Conservation (phyloP, 2,113 vertebrate genomes). For the Muntiacus reevesi region DNA sequence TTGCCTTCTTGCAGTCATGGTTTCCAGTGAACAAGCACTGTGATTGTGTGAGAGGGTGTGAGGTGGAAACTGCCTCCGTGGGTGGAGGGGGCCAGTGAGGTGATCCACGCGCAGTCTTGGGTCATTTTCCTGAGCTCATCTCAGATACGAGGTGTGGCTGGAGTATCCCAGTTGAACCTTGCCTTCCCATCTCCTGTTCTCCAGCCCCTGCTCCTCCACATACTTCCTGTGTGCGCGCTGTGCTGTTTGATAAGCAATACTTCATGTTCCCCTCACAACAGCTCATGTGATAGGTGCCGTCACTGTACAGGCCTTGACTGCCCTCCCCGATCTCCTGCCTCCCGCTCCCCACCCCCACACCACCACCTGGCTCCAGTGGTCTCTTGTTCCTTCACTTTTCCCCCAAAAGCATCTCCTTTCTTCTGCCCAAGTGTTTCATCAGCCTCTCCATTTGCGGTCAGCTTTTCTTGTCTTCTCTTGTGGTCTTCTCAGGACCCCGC, state of each 20-base stretch:
- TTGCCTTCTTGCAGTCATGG: background rate
- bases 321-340: background rate
- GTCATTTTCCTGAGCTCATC: background rate
- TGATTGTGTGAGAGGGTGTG: background rate
- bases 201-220: background rate
- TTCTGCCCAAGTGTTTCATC: background rate
- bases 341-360: fast-evolving
- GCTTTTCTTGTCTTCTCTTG: background rate
- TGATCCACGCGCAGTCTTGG: background rate
- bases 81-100: background rate
- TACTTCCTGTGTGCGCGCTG: fast-evolving
- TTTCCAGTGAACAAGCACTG: background rate
- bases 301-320: background rate
- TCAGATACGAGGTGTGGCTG: background rate
- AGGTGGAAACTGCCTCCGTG: background rate
- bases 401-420: background rate
- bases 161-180: background rate
- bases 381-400: background rate
- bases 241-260: background rate
- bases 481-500: background rate
- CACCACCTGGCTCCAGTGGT: fast-evolving
- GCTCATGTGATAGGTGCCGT: background rate
- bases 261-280: background rate
- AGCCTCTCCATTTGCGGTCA: background rate
- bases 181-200: background rate